Conservation (phyloP, 2,888 invertebrate species). For the Dynastes grantii region DNA sequence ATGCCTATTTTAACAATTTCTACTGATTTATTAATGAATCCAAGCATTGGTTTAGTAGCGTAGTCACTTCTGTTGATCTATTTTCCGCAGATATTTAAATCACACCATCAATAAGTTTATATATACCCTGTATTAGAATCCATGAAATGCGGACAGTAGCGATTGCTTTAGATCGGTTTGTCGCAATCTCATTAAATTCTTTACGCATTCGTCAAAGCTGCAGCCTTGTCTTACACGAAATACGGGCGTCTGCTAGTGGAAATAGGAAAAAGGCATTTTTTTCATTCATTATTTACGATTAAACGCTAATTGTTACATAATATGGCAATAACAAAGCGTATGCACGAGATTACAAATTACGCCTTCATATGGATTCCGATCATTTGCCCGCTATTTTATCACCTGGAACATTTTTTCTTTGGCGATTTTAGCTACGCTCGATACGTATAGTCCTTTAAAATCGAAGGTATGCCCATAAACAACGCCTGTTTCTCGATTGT, state of each 20-base stretch:
- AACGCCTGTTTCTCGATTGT: constrained; percentile 28
- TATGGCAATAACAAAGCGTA: constrained; percentile 20
- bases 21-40: too few relatives aligned
- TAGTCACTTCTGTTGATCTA: too few relatives aligned
- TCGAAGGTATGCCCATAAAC: constrained; percentile 37
- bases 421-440: not conserved
- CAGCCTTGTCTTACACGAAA: constrained; percentile 23
- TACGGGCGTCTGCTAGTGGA: not conserved
- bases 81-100: too few relatives aligned
- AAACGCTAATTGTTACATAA: constrained; percentile 19
- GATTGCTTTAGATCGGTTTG: constrained; percentile 12
- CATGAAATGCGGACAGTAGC: not conserved
- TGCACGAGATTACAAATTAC: constrained; percentile 16
- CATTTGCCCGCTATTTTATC: constrained; percentile 41
- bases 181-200: not conserved
- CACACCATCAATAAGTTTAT: too few relatives aligned
- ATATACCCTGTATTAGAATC: not conserved
- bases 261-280: constrained; percentile 34
- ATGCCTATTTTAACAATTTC: too few relatives aligned
- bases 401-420: constrained; percentile 19
- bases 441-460: constrained; percentile 30
- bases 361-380: constrained; percentile 1
- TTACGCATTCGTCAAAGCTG: too few relatives aligned
- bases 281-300: not conserved
- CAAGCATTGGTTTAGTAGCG: too few relatives aligned